Base-by-base conservation (phyloP, 2,888 invertebrate species). In the Tupiocoris notatus region DNA sequence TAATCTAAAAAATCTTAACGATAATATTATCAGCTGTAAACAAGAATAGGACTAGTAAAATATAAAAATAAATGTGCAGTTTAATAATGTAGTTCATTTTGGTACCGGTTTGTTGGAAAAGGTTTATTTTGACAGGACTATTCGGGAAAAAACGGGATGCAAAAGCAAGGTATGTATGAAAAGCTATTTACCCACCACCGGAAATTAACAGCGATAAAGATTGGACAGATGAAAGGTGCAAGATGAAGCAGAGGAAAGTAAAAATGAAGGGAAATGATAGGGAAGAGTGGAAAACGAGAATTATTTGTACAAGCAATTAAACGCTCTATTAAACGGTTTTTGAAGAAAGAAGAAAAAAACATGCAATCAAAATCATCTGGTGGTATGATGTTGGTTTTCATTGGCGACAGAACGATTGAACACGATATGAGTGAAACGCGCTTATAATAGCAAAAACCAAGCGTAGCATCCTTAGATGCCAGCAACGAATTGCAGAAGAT, bases 171-270 rank as follows among this genome's bases (percentile, higher is more conserved):
- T 39, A 39, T 39, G 39, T 7, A 39, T 7, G 3, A 25, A 25
- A 57, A 12, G 67, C 6, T 17, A 23, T 25, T 21, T 9, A 57
- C 21, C 70, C 58, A 24, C 70, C 70, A 70, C 70, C 70, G 59
- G 25, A 65, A 58, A 6, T 70, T 70, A 58, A 18, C 22, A 24
- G 22, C 58, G 17, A 70, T 58, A 70, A 18, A 67, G 6, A 39
- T 39, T 7, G 39, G 6, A 12, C 6, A 63, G 21, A 63, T 21
- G 16, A 63, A 63, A 58, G 12, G 21, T 58, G 59, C 23, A 59
- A 22, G 20, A 70, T 39, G 39, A 70, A 70, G 70, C 70, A 23
- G 67, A 22, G 21, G 56, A 67, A n/a, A 7, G n/a, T 39, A 12
- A 18, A 56, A 57, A 7, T 39, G 6, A 39, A 39, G 21, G 39